Percentiles rank a stretch among this genome's conserved stretches.
Conservation (phyloP, 2,888 invertebrate genomes). For the Physocephala rufipes region DNA sequence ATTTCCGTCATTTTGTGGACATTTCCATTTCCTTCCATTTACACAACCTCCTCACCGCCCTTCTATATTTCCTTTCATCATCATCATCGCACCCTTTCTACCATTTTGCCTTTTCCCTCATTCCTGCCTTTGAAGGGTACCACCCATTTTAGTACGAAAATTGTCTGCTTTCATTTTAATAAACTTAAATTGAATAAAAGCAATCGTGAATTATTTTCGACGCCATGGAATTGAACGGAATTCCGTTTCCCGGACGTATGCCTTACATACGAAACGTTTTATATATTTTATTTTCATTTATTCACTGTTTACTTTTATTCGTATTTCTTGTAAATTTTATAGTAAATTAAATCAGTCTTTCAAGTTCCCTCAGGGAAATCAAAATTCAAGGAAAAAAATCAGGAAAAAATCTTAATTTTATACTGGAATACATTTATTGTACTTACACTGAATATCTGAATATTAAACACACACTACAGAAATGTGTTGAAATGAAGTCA, state of each 20-base stretch:
- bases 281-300: background rate
- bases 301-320: background rate
- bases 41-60: background rate
- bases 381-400: too few species aligned
- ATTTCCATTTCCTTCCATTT: background rate
- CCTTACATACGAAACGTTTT: slow-evolving; percentile 17
- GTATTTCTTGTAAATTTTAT: too few species aligned
- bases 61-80: background rate
- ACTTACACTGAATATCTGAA: too few species aligned
- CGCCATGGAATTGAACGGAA: background rate
- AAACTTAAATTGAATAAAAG: slow-evolving; percentile 26
- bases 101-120: background rate
- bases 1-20: background rate
- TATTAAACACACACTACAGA: too few species aligned
- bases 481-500: too few species aligned
- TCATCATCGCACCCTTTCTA: background rate
- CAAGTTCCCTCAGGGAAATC: too few species aligned
- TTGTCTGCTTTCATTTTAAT: slow-evolving; percentile 2
- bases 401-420: too few species aligned
- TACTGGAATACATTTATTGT: too few species aligned
- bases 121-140: background rate
- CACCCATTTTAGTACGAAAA: background rate
- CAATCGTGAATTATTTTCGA: background rate
- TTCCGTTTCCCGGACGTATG: slow-evolving; percentile 30
- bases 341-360: too few species aligned